Conservation (phyloP, 2,797 vertebrate genomes). For the Diplodus sargus region DNA sequence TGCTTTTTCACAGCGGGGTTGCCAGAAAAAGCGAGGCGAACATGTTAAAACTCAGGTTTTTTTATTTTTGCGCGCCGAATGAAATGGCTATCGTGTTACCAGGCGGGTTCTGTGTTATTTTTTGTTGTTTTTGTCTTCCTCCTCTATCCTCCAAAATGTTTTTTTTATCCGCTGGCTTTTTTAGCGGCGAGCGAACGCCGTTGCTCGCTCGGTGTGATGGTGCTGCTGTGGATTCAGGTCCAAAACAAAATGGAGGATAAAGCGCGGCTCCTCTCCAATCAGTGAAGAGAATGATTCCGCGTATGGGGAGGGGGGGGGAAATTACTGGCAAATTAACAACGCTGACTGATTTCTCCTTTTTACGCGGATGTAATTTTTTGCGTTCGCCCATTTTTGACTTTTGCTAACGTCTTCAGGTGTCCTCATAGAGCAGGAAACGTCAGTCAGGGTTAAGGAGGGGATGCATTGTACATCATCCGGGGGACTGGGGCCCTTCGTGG, state of each 20-base stretch:
- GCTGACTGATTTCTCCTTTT: conserved; percentile 17
- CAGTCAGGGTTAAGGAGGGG: conserved; percentile 8
- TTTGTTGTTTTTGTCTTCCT: neutral
- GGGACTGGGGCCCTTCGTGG: conserved; percentile 40
- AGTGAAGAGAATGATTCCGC: conserved; percentile 53
- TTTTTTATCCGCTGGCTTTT: conserved; percentile 42
- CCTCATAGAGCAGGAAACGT: conserved; percentile 27
- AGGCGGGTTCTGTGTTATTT: conserved; percentile 11
- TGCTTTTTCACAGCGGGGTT: conserved; percentile 36
- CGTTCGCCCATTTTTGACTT: neutral
- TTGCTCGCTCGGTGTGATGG: conserved; percentile 55
- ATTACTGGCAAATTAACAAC: conserved; percentile 19
- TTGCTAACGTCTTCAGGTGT: neutral
- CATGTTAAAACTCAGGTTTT: conserved; percentile 16
- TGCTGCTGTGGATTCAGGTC: conserved; percentile 71
- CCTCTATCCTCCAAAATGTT: conserved; percentile 45
- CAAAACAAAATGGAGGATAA: conserved; percentile 85
- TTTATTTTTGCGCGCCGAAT: conserved; percentile 40
- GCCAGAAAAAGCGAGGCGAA: conserved; percentile 30
- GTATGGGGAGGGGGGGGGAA: conserved; percentile 18
- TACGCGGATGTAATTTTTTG: neutral
- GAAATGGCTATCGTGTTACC: conserved; percentile 57
- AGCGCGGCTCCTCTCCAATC: conserved; percentile 68
- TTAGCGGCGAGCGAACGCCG: conserved; percentile 53
- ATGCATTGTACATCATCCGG: conserved; percentile 38